Percentiles rank a stretch among this genome's conserved stretches.
These are phyloP conservation scores for Falco columbarius DNA, from an alignment of 2,797 vertebrate genomes.

Conservation along the genomic window DNA sequence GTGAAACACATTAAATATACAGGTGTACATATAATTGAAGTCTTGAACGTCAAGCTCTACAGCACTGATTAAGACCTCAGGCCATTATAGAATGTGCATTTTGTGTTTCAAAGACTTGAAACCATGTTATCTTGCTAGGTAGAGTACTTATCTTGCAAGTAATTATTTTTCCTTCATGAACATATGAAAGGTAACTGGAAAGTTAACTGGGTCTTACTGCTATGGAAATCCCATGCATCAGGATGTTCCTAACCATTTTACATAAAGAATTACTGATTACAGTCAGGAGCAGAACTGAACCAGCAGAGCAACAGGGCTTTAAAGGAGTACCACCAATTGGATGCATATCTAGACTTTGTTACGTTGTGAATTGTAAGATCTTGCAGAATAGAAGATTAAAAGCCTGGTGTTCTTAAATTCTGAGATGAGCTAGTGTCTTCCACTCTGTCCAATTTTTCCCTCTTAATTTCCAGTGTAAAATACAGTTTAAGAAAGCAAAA, in stretches of 20 bases:
- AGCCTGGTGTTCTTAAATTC: neutral
- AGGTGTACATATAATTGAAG: neutral
- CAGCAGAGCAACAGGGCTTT: neutral
- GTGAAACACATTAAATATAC: neutral
- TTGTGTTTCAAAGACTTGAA: neutral
- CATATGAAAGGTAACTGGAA: neutral
- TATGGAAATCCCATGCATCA: neutral
- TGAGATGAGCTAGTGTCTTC: neutral
- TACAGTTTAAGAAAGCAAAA: neutral
- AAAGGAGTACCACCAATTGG: neutral
- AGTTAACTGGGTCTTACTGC: neutral
- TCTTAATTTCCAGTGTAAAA: neutral
- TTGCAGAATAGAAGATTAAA: neutral
- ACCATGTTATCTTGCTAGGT: neutral
- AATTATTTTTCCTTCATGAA: neutral
- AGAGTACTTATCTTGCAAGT: neutral
- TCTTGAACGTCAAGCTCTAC: neutral
- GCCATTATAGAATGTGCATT: neutral
- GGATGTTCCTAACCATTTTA: neutral
- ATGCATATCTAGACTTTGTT: neutral
- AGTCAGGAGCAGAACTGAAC: neutral
- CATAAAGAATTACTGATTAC: neutral
- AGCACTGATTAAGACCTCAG: neutral
- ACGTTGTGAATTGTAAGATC: neutral
- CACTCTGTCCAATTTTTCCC: neutral